Evolutionary conservation across 2,888 invertebrate genomes (phyloP), one percentile per base, ranked within the genome.

Genomic region (Polylopha cassiicola): DNA sequence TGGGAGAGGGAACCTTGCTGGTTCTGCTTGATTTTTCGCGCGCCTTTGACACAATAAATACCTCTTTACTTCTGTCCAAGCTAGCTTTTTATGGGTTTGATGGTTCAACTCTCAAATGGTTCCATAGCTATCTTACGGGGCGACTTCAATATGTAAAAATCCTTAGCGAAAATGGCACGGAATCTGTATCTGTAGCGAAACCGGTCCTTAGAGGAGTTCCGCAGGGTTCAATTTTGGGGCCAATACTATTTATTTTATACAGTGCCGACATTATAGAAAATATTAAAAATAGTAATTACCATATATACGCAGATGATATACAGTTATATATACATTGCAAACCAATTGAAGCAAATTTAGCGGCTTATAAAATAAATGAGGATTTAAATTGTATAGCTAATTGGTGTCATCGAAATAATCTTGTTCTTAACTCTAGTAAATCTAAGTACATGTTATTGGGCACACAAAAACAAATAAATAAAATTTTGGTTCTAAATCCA

Each of bases 21-120:
- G 28, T 29, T 4, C 4, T 17, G 10, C 11, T n/a, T n/a, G n/a
- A n/a, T n/a, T n/a, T n/a, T n/a, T n/a, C n/a, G n/a, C n/a, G n/a
- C n/a, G n/a, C n/a, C n/a, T n/a, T n/a, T 17, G 17, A 10, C 2
- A 10, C 22, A 2, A 14, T 31, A 2, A 46, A 50, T 24, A 26
- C 18, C 0, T 5, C 30, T 0, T 22, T 50, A 0, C 11, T 49
- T 0, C 10, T 50, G 0, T 48, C 48, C 0, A 51, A 51, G 21
- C 14, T 51, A 4, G 4, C 26, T 0, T 50, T 22, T 18, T 51
- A 53, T 18, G 50, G 50, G 1, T 47, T 50, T 31, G 26, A 44
- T 5, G 1, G 2, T 2, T 4, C 23, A 0, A 5, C 47, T 3
- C n/a, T 46, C 0, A 22, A 23, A 5, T 53, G 50, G 51, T 49